Evolutionary conservation across 2,888 invertebrate species (phyloP).

Genomic region (Drosophila fulvimacula): DNA sequence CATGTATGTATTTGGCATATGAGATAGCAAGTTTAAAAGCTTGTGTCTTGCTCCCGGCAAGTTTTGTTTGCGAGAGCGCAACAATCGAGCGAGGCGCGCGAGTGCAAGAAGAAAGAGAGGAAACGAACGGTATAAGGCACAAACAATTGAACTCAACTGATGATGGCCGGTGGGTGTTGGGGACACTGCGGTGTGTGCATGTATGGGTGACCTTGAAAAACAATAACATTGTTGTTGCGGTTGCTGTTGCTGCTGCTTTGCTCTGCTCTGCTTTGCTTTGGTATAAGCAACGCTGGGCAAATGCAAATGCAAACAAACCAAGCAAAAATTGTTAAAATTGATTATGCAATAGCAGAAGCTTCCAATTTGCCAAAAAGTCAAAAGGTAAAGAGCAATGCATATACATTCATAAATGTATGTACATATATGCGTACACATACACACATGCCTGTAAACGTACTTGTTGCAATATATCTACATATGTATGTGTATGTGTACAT

Average conservation of each 20-base stretch:
- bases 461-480: slow-evolving; percentile 11
- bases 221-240: slow-evolving; percentile 67
- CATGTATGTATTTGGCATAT: slow-evolving; percentile 10
- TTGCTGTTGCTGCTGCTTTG: slow-evolving; percentile 18
- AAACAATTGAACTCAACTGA: slow-evolving; percentile 59
- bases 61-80: slow-evolving; percentile 53
- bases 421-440: slow-evolving; percentile 24
- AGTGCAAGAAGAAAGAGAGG: slow-evolving; percentile 22
- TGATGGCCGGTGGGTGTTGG: slow-evolving; percentile 47
- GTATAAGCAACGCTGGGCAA: slow-evolving; percentile 51
- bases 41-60: slow-evolving; percentile 70
- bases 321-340: slow-evolving; percentile 64
- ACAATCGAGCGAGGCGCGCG: slow-evolving; percentile 25
- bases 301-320: slow-evolving; percentile 68
- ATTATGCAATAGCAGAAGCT: slow-evolving; percentile 62
- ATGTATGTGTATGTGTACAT: no score
- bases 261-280: slow-evolving; percentile 33
- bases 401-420: background rate
- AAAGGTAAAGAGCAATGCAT: slow-evolving; percentile 37
- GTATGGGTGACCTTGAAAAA: slow-evolving; percentile 71
- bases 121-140: slow-evolving; percentile 46
- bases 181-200: slow-evolving; percentile 40
- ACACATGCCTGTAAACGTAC: slow-evolving; percentile 21
- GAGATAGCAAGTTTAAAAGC: slow-evolving; percentile 58
- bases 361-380: slow-evolving; percentile 41